These are phyloP conservation scores for Acanthurus lineatus DNA, from an alignment of 2,797 vertebrate genomes.

Conservation along the genomic window DNA sequence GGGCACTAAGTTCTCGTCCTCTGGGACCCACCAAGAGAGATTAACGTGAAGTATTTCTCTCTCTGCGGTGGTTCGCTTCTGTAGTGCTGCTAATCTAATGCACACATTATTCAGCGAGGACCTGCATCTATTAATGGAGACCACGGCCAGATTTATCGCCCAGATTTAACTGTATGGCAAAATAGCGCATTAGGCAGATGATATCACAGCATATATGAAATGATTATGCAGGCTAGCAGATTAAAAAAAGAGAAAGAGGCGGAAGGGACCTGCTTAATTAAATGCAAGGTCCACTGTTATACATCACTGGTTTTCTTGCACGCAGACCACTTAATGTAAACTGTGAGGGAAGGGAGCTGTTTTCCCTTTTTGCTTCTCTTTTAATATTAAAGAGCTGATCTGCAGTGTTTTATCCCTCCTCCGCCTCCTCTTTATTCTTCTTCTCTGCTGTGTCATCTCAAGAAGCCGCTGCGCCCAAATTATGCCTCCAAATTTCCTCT, in stretches of 20 bases:
- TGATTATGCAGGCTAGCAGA: conserved; percentile 83
- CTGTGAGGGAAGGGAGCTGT: conserved; percentile 44
- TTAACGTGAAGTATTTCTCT: conserved; percentile 81
- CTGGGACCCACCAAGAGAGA: conserved; percentile 69
- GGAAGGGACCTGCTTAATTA: conserved; percentile 82
- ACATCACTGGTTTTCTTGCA: conserved; percentile 76
- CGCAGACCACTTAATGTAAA: conserved; percentile 80
- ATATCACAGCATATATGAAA: conserved; percentile 84
- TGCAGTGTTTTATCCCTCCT: conserved; percentile 47
- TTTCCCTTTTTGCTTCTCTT: conserved; percentile 59
- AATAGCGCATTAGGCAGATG: conserved; percentile 89
- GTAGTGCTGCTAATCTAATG: conserved; percentile 83
- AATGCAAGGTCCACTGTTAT: conserved; percentile 83
- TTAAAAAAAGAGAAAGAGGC: conserved; percentile 57
- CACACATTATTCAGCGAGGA: conserved; percentile 82
- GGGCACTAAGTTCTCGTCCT: conserved; percentile 57
- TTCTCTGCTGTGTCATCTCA: conserved; percentile 53
- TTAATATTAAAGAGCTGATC: conserved; percentile 72
- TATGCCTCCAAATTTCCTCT: conserved; percentile 54
- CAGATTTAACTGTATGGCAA: conserved; percentile 88
- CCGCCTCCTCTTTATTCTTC: conserved; percentile 21
- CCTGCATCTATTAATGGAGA: conserved; percentile 84
- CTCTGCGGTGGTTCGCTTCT: conserved; percentile 72
- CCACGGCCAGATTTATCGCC: conserved; percentile 84
- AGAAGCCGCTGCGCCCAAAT: conserved; percentile 61